phyloP scores from a whole-genome alignment of 2,888 invertebrate species.

The Merodon equestris region DNA sequence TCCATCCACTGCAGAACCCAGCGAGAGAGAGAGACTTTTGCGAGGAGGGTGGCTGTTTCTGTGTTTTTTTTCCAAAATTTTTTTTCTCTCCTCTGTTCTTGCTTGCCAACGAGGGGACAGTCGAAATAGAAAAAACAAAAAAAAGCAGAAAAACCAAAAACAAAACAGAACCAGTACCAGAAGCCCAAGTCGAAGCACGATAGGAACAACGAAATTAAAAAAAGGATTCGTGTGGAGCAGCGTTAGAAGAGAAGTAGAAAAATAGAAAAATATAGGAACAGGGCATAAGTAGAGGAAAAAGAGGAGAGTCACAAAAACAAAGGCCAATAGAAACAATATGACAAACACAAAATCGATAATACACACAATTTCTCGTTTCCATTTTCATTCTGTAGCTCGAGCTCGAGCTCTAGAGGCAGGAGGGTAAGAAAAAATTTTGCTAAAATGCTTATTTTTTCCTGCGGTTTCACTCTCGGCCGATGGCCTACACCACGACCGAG shows the following conservation, averaged over 20 bases:
- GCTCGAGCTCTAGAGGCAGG: neutral
- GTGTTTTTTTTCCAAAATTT: slow-evolving; percentile 29
- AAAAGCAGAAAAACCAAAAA: no score
- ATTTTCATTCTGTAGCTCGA: slow-evolving; percentile 53
- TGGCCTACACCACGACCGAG: neutral
- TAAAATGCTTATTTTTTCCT: slow-evolving; percentile 20
- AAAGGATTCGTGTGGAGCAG: slow-evolving; percentile 62
- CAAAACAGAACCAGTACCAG: neutral
- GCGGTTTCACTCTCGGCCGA: neutral
- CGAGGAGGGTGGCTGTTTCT: slow-evolving; percentile 56
- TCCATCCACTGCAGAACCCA: slow-evolving; percentile 59
- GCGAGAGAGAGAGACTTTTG: slow-evolving; percentile 1
- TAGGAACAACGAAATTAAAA: slow-evolving; percentile 24
- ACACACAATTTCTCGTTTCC: slow-evolving; percentile 64
- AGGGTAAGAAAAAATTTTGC: no score
- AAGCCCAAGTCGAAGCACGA: no score
- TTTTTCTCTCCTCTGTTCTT: slow-evolving; percentile 29
- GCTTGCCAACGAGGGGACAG: slow-evolving; percentile 43
- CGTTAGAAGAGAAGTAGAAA: slow-evolving; percentile 28
- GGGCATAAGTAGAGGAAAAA: slow-evolving; percentile 15
- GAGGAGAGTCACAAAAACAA: slow-evolving; percentile 66
- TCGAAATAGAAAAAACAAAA: no score
- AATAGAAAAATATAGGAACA: slow-evolving; percentile 39
- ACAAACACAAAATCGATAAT: slow-evolving; percentile 69
- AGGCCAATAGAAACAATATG: slow-evolving; percentile 67